Evolutionary conservation across 2,888 invertebrate genomes (phyloP).

Genomic region (Lucinisca nassula): DNA sequence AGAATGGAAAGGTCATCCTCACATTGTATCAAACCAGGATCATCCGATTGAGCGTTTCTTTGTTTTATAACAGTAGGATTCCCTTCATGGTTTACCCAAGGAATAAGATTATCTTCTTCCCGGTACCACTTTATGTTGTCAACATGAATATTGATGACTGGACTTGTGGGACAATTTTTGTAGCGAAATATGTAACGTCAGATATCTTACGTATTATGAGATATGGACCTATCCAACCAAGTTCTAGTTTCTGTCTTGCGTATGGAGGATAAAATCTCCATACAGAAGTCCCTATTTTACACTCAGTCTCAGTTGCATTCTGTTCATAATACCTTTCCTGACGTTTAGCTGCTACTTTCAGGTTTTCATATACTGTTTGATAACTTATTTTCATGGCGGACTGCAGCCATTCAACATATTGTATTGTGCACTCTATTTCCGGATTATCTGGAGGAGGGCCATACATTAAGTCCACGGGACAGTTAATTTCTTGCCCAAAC

Average conservation of each 20-base stretch:
- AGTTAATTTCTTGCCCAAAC: slow-evolving; percentile 40
- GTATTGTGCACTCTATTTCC: slow-evolving; percentile 23
- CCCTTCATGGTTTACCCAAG: too few species aligned
- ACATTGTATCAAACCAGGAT: too few species aligned
- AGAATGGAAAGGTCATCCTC: too few species aligned
- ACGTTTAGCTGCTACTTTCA: slow-evolving; percentile 19
- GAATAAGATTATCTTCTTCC: too few species aligned
- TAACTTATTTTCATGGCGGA: slow-evolving; percentile 93
- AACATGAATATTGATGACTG: too few species aligned
- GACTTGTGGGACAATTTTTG: too few species aligned
- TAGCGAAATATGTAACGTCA: too few species aligned
- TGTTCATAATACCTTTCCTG: slow-evolving; percentile 43
- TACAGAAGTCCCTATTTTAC: slow-evolving; percentile 20
- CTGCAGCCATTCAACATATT: slow-evolving; percentile 51
- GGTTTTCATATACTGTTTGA: slow-evolving; percentile 72
- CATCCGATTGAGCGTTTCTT: too few species aligned
- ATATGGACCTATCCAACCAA: slow-evolving; percentile 57
- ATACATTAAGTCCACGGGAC: slow-evolving; percentile 50
- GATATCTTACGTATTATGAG: too few species aligned
- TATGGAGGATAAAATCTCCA: slow-evolving; percentile 55
- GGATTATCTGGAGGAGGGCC: slow-evolving; percentile 1
- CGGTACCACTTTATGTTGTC: too few species aligned
- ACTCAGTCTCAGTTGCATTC: slow-evolving; percentile 17
- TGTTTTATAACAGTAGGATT: too few species aligned
- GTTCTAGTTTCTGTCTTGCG: slow-evolving; percentile 35